A percentile compares a stretch with the other conserved stretches of the same genome.
These are phyloP conservation scores for Eilema caniola DNA, from an alignment of 2,888 invertebrate genomes.

Conservation along the genomic window DNA sequence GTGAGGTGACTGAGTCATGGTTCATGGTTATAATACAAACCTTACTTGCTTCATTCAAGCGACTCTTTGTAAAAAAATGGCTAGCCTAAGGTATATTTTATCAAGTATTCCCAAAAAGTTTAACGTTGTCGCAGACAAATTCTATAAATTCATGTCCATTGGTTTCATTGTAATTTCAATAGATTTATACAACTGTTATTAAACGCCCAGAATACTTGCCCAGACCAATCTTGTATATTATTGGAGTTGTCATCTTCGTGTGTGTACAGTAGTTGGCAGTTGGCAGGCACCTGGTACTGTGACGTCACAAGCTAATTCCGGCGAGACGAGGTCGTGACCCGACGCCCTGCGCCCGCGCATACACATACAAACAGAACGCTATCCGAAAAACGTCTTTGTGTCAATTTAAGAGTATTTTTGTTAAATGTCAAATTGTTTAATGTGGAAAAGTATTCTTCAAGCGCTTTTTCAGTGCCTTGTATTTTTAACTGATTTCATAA, in stretches of 20 bases:
- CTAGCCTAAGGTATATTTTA: no score
- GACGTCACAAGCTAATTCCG: conserved; percentile 76
- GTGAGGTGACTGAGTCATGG: no score
- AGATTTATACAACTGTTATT: conserved; percentile 3
- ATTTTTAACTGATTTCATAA: no score
- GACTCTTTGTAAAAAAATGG: no score
- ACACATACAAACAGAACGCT: conserved; percentile 22
- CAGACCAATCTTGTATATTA: conserved; percentile 25
- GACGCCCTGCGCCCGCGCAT: conserved; percentile 70
- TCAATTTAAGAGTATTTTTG: neutral
- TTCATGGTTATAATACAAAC: no score
- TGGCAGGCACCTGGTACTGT: conserved; percentile 69
- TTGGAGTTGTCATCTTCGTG: conserved; percentile 57
- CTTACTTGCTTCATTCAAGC: neutral
- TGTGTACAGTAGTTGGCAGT: conserved; percentile 59
- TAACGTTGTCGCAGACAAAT: no score
- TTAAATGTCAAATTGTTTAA: no score
- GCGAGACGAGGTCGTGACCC: conserved; percentile 82
- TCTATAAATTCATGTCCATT: no score
- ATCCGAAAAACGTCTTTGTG: conserved; percentile 5
- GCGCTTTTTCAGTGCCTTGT: no score
- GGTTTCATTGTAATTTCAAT: no score
- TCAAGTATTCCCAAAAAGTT: neutral
- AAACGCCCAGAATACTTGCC: conserved; percentile 13
- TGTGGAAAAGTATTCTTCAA: neutral